Base-by-base conservation (phyloP, 2,888 invertebrate genomes). In the Amaurobius ferox region DNA sequence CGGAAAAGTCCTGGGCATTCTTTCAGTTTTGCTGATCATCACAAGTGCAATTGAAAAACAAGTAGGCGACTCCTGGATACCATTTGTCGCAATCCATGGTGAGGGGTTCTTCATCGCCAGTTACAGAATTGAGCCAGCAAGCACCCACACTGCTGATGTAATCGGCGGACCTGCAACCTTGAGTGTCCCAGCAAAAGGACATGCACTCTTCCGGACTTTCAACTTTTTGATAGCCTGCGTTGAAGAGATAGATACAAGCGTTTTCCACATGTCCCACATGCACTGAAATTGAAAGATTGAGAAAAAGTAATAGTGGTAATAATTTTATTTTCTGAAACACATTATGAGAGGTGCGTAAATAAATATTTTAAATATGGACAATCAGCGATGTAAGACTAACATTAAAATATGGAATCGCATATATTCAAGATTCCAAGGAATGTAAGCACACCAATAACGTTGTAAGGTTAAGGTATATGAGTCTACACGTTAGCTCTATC, bases 1-100 rank as follows among this genome's bases (percentile, higher is more conserved):
- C n/a, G n/a, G n/a, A n/a, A n/a, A n/a, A 35, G 9, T 35, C 35
- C 35, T 35, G 9, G 35, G 9, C 6, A 5, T 35, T 7, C 35
- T 55, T 55, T 23, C 1, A 55, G 3, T 23, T 23, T 23, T 5
- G 30, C 32, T 23, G 32, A 6, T 61, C 72, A 39, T 72, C 66
- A 62, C 86, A 86, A 26, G 86, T 86, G n/a, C 86, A 86, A n/a
- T 86, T 86, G 29, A 86, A 86, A 70, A 76, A 79, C 3, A 86
- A 74, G 19, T 78, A 85, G 6, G 85, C 72, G 5, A 85, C 85
- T 30, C 85, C 85, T 19, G 85, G 85, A 23, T 74, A 79, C 79
- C 79, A 76, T 26, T 79, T 70, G 35, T 79, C 74, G 32, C 86
- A 86, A 32, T 86, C 74, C 29, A 70, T 61, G 0, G 74, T 74